A percentile compares a stretch with the other conserved stretches of the same genome.
phyloP scores from a whole-genome alignment of 1,140 invertebrate genomes.

The Meloidogyne floridensis region DNA sequence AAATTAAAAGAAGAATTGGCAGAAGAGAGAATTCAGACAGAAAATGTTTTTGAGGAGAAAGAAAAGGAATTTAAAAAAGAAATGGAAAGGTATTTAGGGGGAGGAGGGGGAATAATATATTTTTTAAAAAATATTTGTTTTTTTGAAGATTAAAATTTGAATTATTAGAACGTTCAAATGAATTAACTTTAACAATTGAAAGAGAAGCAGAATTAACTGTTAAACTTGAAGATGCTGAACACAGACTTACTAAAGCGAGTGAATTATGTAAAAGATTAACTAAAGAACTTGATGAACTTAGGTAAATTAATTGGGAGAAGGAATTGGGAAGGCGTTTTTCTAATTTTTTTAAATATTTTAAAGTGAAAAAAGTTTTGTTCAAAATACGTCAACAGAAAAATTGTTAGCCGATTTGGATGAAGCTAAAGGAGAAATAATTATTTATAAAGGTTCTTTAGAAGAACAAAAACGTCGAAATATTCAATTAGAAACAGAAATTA shows the following conservation, averaged over 20 bases:
- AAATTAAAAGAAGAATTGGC: constrained; percentile 3
- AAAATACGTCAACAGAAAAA: constrained; percentile 26
- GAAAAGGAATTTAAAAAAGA: constrained; percentile 7
- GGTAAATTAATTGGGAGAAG: neutral
- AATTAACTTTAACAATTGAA: neutral
- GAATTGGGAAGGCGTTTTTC: neutral
- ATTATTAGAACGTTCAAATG: neutral
- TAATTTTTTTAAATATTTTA: neutral
- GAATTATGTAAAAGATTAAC: constrained; percentile 23
- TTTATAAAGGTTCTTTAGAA: neutral
- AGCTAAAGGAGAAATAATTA: neutral
- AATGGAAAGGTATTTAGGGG: neutral
- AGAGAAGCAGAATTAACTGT: constrained; percentile 14
- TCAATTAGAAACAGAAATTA: constrained; percentile 17
- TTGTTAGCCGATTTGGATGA: constrained; percentile 23
- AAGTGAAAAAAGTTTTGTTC: constrained; percentile 30
- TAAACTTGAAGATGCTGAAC: constrained; percentile 26
- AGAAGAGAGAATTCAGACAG: neutral
- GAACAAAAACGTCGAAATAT: constrained; percentile 22
- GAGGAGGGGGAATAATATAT: neutral
- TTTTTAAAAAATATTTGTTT: neutral
- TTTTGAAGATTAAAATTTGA: neutral
- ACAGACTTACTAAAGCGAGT: neutral
- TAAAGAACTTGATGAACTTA: constrained; percentile 32
- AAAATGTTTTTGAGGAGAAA: constrained; percentile 4